A percentile compares a stretch with the other conserved stretches of the same genome.
Conservation (phyloP, 1,140 invertebrate species). For the Antheraea mylitta region DNA sequence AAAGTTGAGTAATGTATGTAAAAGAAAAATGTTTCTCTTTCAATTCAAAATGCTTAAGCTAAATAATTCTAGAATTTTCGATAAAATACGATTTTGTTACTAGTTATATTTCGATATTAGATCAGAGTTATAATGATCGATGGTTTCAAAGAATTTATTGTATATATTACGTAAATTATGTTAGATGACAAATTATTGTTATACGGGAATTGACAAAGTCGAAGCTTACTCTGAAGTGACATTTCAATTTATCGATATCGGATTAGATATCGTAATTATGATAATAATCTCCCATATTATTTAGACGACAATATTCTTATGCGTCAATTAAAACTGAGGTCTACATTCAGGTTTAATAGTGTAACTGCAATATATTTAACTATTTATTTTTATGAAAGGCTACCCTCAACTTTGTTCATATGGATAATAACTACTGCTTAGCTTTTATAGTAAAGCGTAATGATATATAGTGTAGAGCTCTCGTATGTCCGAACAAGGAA, state of each 20-base stretch:
- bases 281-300: neutral
- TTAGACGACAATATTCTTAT: neutral
- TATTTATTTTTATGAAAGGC: too few species aligned
- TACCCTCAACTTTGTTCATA: too few species aligned
- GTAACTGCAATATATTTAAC: too few species aligned
- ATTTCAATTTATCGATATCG: neutral
- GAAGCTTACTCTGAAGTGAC: too few species aligned
- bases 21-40: too few species aligned
- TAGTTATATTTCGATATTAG: neutral
- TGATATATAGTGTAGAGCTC: too few species aligned
- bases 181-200: neutral
- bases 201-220: neutral
- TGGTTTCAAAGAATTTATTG: constrained; percentile 1
- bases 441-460: too few species aligned
- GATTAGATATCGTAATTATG: neutral
- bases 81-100: neutral
- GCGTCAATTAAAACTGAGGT: neutral
- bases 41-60: too few species aligned
- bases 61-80: neutral
- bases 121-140: neutral
- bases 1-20: too few species aligned
- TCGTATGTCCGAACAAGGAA: too few species aligned
- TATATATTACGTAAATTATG: neutral
- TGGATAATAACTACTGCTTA: too few species aligned
- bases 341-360: neutral